These are phyloP conservation scores for Eremobia ochroleuca DNA, from an alignment of 2,888 invertebrate genomes.

Conservation along the genomic window DNA sequence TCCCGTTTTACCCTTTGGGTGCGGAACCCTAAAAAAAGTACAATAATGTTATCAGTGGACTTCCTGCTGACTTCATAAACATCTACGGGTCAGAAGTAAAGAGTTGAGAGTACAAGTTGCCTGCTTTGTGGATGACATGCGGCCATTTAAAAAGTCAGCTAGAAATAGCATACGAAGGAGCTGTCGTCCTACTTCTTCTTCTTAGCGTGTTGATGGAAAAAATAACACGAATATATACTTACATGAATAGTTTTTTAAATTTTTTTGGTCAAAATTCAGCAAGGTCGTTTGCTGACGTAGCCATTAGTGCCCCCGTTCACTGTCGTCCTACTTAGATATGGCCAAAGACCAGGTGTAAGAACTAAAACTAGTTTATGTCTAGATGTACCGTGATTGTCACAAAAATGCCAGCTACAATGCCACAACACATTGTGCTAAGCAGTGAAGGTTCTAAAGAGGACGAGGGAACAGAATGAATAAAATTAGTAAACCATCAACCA, in stretches of 20 bases:
- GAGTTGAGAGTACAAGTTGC: background rate
- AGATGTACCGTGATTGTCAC: background rate
- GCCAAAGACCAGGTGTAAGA: background rate
- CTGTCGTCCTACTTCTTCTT: background rate
- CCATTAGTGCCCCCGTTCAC: too few species aligned
- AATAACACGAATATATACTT: too few species aligned
- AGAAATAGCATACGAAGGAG: background rate
- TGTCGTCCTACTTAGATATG: background rate
- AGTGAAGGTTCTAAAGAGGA: constrained; percentile 23
- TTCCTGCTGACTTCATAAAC: background rate
- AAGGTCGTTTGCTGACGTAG: too few species aligned
- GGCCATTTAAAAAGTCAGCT: background rate
- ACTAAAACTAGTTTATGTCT: background rate
- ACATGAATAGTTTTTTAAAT: too few species aligned
- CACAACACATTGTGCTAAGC: background rate
- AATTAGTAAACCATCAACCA: background rate
- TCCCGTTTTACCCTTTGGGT: too few species aligned
- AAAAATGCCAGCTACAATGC: background rate
- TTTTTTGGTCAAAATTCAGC: too few species aligned
- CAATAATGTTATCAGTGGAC: background rate
- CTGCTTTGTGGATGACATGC: background rate
- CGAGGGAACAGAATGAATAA: background rate
- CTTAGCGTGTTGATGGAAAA: too few species aligned
- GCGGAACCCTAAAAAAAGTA: too few species aligned
- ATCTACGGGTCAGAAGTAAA: background rate